Evolutionary conservation across 1,140 invertebrate species (phyloP).

Genomic region (Diorhabda elongata): DNA sequence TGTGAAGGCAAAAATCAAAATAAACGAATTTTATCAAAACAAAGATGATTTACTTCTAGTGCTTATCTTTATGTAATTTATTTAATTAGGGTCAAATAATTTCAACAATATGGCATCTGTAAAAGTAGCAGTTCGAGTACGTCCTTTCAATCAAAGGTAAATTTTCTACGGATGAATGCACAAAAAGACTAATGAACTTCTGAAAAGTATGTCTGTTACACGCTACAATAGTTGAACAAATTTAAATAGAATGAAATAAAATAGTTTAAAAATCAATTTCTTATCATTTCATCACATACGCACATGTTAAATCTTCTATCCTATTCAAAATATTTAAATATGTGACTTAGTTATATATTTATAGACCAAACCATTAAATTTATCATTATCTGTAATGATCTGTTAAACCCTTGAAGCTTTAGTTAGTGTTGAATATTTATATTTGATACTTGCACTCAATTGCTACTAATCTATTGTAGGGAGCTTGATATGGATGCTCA

Average conservation of each 20-base stretch:
- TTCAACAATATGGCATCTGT: slow-evolving; percentile 66
- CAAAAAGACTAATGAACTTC: slow-evolving; percentile 37
- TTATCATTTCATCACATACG: too few species aligned
- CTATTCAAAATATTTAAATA: too few species aligned
- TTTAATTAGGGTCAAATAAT: not conserved
- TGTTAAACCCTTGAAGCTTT: too few species aligned
- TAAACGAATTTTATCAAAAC: not conserved
- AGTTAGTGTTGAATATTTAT: too few species aligned
- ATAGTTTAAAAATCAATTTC: too few species aligned
- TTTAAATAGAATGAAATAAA: too few species aligned
- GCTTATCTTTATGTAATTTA: not conserved
- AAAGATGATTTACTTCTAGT: not conserved
- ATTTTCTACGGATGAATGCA: slow-evolving; percentile 42
- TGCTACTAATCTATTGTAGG: slow-evolving; percentile 54
- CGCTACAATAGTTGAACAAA: too few species aligned
- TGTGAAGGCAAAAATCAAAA: not conserved
- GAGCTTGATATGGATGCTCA: slow-evolving; percentile 79
- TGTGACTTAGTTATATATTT: too few species aligned
- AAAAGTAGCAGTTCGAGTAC: slow-evolving; percentile 75
- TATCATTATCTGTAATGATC: too few species aligned
- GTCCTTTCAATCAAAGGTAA: slow-evolving; percentile 78
- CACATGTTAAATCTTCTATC: too few species aligned
- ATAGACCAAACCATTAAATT: too few species aligned
- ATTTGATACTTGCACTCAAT: too few species aligned
- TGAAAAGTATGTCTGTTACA: slow-evolving; percentile 1